These are phyloP conservation scores for Dallia pectoralis DNA, from an alignment of 2,797 vertebrate species.

Conservation along the genomic window DNA sequence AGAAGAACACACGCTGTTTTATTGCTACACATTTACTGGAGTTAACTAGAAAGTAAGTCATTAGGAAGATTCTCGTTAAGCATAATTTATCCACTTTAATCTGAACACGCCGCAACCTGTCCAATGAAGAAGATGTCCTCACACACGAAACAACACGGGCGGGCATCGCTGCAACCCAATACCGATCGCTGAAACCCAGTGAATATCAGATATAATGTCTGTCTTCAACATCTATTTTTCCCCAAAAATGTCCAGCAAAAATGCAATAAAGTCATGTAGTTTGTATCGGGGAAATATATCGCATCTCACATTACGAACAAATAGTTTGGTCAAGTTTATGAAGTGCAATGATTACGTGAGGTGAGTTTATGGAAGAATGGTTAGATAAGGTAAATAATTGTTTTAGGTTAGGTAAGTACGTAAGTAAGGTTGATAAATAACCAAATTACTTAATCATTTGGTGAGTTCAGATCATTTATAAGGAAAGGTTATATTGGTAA, in stretches of 20 bases:
- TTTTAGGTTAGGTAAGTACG: not conserved
- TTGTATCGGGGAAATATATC: not conserved
- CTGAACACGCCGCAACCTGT: slow-evolving; percentile 55
- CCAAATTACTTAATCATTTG: not conserved
- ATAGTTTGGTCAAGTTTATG: not conserved
- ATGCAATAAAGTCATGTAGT: not conserved
- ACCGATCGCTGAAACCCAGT: slow-evolving; percentile 46
- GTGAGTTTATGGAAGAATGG: not conserved
- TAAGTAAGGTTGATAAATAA: not conserved
- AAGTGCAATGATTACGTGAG: not conserved
- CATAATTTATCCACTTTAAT: slow-evolving; percentile 47
- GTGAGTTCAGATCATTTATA: too few relatives aligned
- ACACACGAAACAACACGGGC: slow-evolving; percentile 45
- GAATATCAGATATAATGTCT: slow-evolving; percentile 11
- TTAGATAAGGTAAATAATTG: not conserved
- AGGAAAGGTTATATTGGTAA: too few relatives aligned
- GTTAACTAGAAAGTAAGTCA: slow-evolving; percentile 3
- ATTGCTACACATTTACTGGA: slow-evolving; percentile 71
- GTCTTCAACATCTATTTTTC: not conserved
- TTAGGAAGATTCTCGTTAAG: slow-evolving; percentile 72
- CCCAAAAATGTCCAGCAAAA: slow-evolving; percentile 34
- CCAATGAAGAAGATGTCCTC: slow-evolving; percentile 59
- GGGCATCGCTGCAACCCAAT: slow-evolving; percentile 22
- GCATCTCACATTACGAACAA: not conserved
- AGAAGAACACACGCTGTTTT: slow-evolving; percentile 40